A percentile compares a stretch with the other conserved stretches of the same genome.
These are phyloP conservation scores for Physella acuta DNA, from an alignment of 1,140 invertebrate species.

Conservation along the genomic window DNA sequence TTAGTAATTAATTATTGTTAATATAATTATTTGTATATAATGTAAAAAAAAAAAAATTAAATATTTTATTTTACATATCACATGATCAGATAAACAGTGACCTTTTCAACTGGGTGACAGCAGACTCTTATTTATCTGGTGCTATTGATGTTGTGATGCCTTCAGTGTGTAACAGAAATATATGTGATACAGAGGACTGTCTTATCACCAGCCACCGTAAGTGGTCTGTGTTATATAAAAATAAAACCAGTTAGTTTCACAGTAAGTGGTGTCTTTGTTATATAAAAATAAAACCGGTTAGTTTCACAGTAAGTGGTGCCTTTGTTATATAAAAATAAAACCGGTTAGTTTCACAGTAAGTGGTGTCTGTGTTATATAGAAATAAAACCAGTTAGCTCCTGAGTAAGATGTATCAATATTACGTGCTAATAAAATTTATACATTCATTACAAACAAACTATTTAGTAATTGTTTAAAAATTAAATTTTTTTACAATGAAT, in stretches of 20 bases:
- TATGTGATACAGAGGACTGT: conserved; percentile 30
- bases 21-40: too few species aligned
- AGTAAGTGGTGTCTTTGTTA: not conserved
- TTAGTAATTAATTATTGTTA: too few species aligned
- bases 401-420: not conserved
- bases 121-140: conserved; percentile 28
- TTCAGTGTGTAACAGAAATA: conserved; percentile 32
- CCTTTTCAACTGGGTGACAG: conserved; percentile 34
- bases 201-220: not conserved
- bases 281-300: not conserved
- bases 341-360: not conserved
- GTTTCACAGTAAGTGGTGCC: not conserved
- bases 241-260: not conserved
- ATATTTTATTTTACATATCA: too few species aligned
- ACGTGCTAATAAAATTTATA: too few species aligned
- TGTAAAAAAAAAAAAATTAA: too few species aligned
- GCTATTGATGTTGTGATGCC: conserved; percentile 34
- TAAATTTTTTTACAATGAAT: not conserved
- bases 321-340: not conserved
- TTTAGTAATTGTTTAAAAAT: too few species aligned
- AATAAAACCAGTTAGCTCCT: not conserved
- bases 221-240: not conserved
- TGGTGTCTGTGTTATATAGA: too few species aligned
- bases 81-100: too few species aligned
- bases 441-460: too few species aligned